These are phyloP conservation scores for Lepidostoma basale DNA, from an alignment of 1,140 invertebrate genomes.

Conservation along the genomic window DNA sequence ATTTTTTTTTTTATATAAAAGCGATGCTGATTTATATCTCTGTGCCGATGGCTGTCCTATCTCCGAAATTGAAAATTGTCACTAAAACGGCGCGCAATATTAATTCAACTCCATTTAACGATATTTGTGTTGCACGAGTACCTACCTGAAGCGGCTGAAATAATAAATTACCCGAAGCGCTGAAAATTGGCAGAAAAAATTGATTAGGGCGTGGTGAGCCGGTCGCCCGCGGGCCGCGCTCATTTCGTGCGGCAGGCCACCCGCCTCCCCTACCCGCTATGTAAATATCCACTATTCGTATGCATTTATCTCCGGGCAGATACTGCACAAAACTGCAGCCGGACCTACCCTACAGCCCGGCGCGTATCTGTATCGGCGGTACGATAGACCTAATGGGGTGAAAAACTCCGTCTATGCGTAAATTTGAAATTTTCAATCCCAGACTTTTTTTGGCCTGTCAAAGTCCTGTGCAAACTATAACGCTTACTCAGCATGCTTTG, in stretches of 20 bases:
- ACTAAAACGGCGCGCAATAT: not conserved
- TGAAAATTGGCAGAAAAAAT: constrained; percentile 29
- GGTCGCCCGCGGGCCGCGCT: not conserved
- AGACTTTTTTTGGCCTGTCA: too few relatives aligned
- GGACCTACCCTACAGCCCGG: constrained; percentile 4
- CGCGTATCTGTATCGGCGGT: constrained; percentile 2
- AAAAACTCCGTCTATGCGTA: too few relatives aligned
- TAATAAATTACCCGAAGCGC: constrained; percentile 16
- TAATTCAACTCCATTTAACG: constrained; percentile 24
- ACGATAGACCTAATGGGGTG: constrained; percentile 6
- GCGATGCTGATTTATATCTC: too few relatives aligned
- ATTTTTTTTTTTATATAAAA: too few relatives aligned
- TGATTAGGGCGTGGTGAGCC: constrained; percentile 24
- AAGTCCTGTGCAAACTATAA: too few relatives aligned
- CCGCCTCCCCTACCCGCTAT: constrained; percentile 14
- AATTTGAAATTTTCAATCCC: too few relatives aligned
- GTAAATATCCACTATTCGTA: constrained; percentile 42
- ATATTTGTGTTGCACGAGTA: not conserved
- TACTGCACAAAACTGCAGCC: constrained; percentile 44
- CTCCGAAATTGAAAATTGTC: not conserved
- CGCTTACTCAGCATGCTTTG: too few relatives aligned
- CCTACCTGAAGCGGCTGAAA: constrained; percentile 4
- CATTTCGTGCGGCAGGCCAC: constrained; percentile 30
- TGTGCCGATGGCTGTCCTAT: too few relatives aligned
- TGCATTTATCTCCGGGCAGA: constrained; percentile 41